A percentile compares a stretch with the other conserved stretches of the same genome.
Conservation (phyloP, 2,797 vertebrate species). For the Hylomyscus alleni region DNA sequence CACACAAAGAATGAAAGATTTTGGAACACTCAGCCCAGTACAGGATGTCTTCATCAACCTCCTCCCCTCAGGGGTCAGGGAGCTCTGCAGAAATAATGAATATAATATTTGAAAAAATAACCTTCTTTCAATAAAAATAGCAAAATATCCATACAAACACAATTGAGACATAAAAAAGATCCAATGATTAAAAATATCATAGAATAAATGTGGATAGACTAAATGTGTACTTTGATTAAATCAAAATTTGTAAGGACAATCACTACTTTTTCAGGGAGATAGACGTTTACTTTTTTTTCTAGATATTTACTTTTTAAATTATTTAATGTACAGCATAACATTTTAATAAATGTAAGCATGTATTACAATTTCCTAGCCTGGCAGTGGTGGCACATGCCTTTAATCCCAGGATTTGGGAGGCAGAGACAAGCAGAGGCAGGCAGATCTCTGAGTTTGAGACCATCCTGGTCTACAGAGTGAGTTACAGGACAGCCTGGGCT, state of each 20-base stretch:
- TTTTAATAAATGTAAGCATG: background rate
- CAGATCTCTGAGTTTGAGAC: too few species aligned
- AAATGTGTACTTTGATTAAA: background rate
- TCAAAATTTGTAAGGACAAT: background rate
- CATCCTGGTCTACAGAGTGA: too few species aligned
- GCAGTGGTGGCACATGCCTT: too few species aligned
- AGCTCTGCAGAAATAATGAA: background rate
- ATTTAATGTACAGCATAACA: background rate
- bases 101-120: background rate
- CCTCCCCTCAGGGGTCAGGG: background rate
- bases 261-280: background rate
- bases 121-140: background rate
- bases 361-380: background rate
- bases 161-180: background rate
- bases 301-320: background rate
- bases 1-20: background rate
- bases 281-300: background rate
- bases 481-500: too few species aligned
- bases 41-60: background rate
- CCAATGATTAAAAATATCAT: background rate
- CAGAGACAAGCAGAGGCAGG: too few species aligned
- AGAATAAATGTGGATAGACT: background rate
- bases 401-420: too few species aligned
- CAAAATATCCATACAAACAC: background rate
- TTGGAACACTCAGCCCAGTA: background rate